Evolutionary conservation across 2,113 vertebrate genomes (phyloP).

Genomic region (Chamaetylas fuelleborni): DNA sequence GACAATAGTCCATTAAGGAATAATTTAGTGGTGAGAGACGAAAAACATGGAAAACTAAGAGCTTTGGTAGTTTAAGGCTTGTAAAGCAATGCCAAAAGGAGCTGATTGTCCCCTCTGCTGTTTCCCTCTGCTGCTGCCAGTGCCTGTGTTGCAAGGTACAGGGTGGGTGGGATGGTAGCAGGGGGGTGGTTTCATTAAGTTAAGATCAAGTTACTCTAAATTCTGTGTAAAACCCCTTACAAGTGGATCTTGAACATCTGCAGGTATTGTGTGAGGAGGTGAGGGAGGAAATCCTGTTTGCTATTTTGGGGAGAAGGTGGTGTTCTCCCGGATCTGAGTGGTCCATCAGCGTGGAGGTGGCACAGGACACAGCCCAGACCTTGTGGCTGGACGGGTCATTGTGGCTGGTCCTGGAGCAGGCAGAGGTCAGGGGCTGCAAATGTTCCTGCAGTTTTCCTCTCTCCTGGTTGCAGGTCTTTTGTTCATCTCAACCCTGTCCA

Average conservation of each 20-base stretch:
- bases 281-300: not conserved
- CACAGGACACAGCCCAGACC: not conserved
- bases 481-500: not conserved
- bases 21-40: not conserved
- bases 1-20: constrained; percentile 33
- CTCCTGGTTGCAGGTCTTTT: not conserved
- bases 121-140: not conserved
- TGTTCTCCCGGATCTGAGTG: not conserved
- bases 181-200: not conserved
- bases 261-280: not conserved
- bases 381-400: fast-evolving
- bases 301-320: not conserved
- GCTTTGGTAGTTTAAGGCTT: not conserved
- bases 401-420: not conserved
- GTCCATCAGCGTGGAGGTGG: fast-evolving
- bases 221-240: not conserved
- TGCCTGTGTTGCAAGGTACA: not conserved
- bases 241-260: not conserved
- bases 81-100: not conserved
- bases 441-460: not conserved
- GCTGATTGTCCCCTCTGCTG: not conserved
- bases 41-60: not conserved
- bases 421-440: not conserved
- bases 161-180: not conserved
- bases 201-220: not conserved